These are phyloP conservation scores for Phytoseiulus persimilis DNA, from an alignment of 2,888 invertebrate species.

Conservation along the genomic window DNA sequence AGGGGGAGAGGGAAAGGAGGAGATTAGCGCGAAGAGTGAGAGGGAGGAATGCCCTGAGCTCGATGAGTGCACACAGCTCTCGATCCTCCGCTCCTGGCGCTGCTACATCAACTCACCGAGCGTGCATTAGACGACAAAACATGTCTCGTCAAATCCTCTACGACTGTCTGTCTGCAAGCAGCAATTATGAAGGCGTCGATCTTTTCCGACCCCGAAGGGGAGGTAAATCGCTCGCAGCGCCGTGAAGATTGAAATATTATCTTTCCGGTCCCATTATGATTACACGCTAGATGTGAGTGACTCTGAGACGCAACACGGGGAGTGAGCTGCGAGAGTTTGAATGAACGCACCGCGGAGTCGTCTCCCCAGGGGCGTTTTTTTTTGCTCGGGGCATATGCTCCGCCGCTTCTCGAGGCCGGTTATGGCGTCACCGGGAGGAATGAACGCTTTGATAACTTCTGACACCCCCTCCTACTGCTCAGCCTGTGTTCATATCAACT, in stretches of 20 bases:
- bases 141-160: not conserved
- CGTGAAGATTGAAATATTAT: not conserved
- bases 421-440: not conserved
- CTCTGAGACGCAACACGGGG: not conserved
- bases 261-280: not conserved
- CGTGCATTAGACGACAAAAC: not conserved
- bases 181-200: not conserved
- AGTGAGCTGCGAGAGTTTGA: not conserved
- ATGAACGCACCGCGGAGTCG: not conserved
- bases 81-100: not conserved
- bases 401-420: too few species aligned
- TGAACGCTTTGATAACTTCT: slow-evolving; percentile 5
- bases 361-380: not conserved
- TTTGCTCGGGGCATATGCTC: not conserved
- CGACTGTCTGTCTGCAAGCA: not conserved
- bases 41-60: too few species aligned
- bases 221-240: not conserved
- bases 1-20: not conserved
- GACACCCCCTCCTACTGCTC: not conserved
- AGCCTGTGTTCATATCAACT: not conserved
- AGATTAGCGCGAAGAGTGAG: not conserved
- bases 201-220: not conserved
- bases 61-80: not conserved
- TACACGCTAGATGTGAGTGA: not conserved
- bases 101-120: not conserved